These are phyloP conservation scores for Drosophila sp. DNA, from an alignment of 1,140 invertebrate genomes.

Conservation along the genomic window DNA sequence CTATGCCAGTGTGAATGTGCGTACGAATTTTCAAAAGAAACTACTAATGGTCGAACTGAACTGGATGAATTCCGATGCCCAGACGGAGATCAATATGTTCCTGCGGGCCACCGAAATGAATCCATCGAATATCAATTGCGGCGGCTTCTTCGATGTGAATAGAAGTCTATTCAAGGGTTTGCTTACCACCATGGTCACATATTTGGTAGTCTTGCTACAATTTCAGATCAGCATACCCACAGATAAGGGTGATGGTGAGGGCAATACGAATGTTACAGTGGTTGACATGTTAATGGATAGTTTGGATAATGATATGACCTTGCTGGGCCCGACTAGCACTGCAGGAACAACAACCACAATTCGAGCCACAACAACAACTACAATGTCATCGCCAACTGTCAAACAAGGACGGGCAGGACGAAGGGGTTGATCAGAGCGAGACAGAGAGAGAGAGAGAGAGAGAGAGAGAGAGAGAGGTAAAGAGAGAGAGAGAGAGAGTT, in stretches of 20 bases:
- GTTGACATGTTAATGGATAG: slow-evolving; percentile 65
- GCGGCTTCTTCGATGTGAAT: slow-evolving; percentile 88
- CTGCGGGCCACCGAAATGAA: slow-evolving; percentile 88
- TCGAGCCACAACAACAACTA: slow-evolving; percentile 23
- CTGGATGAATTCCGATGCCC: slow-evolving; percentile 87
- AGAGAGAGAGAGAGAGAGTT: neutral
- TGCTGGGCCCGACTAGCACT: slow-evolving; percentile 32
- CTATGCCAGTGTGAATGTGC: slow-evolving; percentile 86
- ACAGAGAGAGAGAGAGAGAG: neutral
- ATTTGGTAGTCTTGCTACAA: slow-evolving; percentile 87
- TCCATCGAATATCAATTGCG: slow-evolving; percentile 87
- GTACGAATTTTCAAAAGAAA: slow-evolving; percentile 88
- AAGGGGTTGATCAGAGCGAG: slow-evolving; percentile 38
- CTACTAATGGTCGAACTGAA: slow-evolving; percentile 87
- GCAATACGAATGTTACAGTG: slow-evolving; percentile 53
- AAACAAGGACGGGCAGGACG: slow-evolving; percentile 42
- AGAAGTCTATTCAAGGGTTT: slow-evolving; percentile 88
- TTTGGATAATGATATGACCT: slow-evolving; percentile 64
- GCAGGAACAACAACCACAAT: slow-evolving; percentile 28
- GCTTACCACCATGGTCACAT: slow-evolving; percentile 88
- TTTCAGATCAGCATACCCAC: slow-evolving; percentile 89
- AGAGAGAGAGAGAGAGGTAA: too few species aligned
- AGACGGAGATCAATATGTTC: slow-evolving; percentile 88
- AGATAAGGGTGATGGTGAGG: slow-evolving; percentile 52
- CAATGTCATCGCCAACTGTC: slow-evolving; percentile 20